A percentile compares a stretch with the other conserved stretches of the same genome.
Conservation (phyloP, 2,888 invertebrate species). For the Atethmia centrago region DNA sequence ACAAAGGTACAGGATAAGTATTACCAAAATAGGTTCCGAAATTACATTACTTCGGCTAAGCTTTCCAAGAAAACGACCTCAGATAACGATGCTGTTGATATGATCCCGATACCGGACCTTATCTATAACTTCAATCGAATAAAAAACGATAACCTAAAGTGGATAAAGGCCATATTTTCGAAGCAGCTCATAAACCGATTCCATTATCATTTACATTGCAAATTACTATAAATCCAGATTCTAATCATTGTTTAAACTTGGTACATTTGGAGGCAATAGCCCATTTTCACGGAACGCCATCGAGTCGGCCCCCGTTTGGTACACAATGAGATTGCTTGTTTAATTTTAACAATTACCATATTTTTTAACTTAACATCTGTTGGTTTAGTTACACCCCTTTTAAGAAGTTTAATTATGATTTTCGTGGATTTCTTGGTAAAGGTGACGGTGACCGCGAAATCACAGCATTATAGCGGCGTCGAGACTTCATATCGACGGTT, state of each 20-base stretch:
- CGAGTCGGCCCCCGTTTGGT: conserved; percentile 76
- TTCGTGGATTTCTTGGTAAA: conserved; percentile 52
- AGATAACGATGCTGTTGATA: conserved; percentile 46
- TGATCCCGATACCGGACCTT: conserved; percentile 39
- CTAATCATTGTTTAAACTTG: conserved; percentile 84
- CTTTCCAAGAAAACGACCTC: conserved; percentile 34
- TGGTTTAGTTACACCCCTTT: conserved; percentile 79
- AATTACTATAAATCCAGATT: conserved; percentile 86
- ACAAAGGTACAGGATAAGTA: conserved; percentile 15
- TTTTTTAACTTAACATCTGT: conserved; percentile 81
- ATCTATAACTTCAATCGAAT: conserved; percentile 57
- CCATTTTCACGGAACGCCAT: conserved; percentile 81
- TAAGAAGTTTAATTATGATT: conserved; percentile 76
- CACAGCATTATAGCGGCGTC: conserved; percentile 32
- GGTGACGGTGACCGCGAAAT: conserved; percentile 36
- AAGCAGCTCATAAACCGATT: conserved; percentile 75
- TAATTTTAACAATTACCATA: conserved; percentile 85
- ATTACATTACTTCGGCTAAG: conserved; percentile 42
- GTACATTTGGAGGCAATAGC: conserved; percentile 82
- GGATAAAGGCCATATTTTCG: conserved; percentile 68
- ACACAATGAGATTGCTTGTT: conserved; percentile 84
- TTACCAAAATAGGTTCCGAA: conserved; percentile 31
- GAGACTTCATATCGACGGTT: conserved; percentile 43
- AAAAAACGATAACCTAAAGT: conserved; percentile 62
- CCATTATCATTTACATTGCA: conserved; percentile 82